A percentile compares a stretch with the other conserved stretches of the same genome.
These are phyloP conservation scores for Tenodera sinensis DNA, from an alignment of 2,888 invertebrate species.

Conservation along the genomic window DNA sequence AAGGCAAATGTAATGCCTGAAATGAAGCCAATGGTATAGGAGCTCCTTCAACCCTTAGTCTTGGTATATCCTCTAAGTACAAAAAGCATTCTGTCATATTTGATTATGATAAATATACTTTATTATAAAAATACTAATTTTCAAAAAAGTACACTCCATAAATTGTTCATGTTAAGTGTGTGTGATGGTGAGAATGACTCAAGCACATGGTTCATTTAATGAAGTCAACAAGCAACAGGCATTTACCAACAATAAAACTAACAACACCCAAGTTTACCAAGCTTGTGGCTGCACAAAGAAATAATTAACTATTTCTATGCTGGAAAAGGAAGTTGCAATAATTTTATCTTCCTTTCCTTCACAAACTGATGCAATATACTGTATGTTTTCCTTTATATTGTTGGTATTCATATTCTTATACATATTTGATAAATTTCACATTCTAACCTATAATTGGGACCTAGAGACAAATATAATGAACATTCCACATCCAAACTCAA, in stretches of 20 bases:
- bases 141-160: not conserved
- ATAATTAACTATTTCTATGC: not conserved
- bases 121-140: not conserved
- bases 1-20: not conserved
- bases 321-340: not conserved
- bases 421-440: not conserved
- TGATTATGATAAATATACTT: slow-evolving; percentile 4
- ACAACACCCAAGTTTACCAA: not conserved
- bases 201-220: not conserved
- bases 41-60: slow-evolving; percentile 10
- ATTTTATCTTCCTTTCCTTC: not conserved
- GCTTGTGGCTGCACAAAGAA: not conserved
- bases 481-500: not conserved
- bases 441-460: not conserved
- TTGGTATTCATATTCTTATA: not conserved
- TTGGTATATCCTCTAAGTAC: slow-evolving; percentile 17
- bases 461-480: not conserved
- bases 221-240: not conserved
- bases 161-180: not conserved
- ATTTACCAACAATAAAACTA: not conserved
- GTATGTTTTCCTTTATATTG: not conserved
- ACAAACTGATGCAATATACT: not conserved
- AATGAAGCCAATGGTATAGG: not conserved
- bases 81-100: slow-evolving; percentile 11
- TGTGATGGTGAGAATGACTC: not conserved